A percentile compares a stretch with the other conserved stretches of the same genome.
phyloP scores from a whole-genome alignment of 92 coral and sea anemone species.

The Zoanthus solanderi region DNA sequence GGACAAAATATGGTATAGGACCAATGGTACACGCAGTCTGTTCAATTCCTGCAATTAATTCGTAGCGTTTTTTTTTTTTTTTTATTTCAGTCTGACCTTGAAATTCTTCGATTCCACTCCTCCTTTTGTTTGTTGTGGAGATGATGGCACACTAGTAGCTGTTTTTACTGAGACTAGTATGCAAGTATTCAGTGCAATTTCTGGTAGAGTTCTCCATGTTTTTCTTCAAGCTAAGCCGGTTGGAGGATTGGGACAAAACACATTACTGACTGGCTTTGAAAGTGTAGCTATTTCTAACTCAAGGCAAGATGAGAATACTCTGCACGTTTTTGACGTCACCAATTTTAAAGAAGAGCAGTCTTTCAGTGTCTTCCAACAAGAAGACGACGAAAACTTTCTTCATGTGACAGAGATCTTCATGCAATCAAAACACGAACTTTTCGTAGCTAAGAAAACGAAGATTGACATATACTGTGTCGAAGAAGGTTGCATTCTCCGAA shows the following conservation, averaged over 20 bases:
- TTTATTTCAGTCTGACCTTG: slow-evolving; percentile 52
- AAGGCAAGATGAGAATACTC: slow-evolving; percentile 69
- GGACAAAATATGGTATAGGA: too few relatives aligned
- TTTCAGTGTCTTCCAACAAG: slow-evolving; percentile 70
- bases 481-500: slow-evolving; percentile 64
- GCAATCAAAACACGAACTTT: slow-evolving; percentile 71
- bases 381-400: slow-evolving; percentile 84
- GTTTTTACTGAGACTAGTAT: slow-evolving; percentile 72
- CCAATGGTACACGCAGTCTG: too few relatives aligned
- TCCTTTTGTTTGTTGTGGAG: slow-evolving; percentile 72
- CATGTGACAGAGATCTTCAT: slow-evolving; percentile 77
- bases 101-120: slow-evolving; percentile 70
- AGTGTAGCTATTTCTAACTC: slow-evolving; percentile 76
- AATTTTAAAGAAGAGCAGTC: slow-evolving; percentile 55
- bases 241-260: slow-evolving; percentile 79
- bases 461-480: slow-evolving; percentile 73
- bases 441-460: slow-evolving; percentile 86
- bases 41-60: neutral
- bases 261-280: slow-evolving; percentile 61
- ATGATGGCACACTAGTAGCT: slow-evolving; percentile 66
- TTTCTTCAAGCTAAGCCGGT: slow-evolving; percentile 66
- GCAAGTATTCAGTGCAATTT: slow-evolving; percentile 55
- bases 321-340: slow-evolving; percentile 67
- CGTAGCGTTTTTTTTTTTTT: neutral
- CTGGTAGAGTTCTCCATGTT: slow-evolving; percentile 55